phyloP scores from a whole-genome alignment of 2,113 vertebrate species.

The Alaudala cheleensis region DNA sequence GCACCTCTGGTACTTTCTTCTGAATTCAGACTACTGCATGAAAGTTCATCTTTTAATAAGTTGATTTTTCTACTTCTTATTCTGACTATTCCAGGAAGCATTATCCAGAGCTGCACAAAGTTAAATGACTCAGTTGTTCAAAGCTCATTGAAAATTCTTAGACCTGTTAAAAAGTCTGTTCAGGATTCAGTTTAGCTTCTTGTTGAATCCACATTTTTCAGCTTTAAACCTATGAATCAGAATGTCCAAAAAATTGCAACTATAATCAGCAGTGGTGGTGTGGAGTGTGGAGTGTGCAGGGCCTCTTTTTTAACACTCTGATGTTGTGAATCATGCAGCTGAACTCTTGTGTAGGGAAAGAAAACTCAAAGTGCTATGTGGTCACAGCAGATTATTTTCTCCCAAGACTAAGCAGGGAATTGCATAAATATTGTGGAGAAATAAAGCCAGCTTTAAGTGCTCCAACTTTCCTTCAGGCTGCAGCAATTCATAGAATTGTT shows the following conservation, averaged over 20 bases:
- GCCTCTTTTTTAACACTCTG: rapidly evolving
- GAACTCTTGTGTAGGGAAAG: not conserved
- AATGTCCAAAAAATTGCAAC: not conserved
- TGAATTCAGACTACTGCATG: not conserved
- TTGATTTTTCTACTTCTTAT: not conserved
- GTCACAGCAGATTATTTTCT: not conserved
- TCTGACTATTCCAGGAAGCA: not conserved
- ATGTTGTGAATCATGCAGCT: not conserved
- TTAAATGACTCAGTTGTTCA: not conserved
- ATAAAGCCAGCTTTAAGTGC: not conserved
- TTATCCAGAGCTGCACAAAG: not conserved
- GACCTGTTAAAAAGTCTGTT: not conserved
- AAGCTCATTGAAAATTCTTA: constrained; percentile 18
- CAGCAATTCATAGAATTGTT: not conserved
- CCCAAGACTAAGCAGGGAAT: not conserved
- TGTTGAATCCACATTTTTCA: not conserved
- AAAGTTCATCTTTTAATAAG: not conserved
- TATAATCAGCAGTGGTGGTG: not conserved
- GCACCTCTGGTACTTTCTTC: constrained; percentile 13
- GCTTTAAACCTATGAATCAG: not conserved
- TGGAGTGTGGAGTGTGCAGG: not conserved
- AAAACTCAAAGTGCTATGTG: not conserved
- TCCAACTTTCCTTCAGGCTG: not conserved
- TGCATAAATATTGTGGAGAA: not conserved
- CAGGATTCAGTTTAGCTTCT: not conserved